Conservation (phyloP, 2,797 vertebrate genomes). For the Chromobotia macracanthus region DNA sequence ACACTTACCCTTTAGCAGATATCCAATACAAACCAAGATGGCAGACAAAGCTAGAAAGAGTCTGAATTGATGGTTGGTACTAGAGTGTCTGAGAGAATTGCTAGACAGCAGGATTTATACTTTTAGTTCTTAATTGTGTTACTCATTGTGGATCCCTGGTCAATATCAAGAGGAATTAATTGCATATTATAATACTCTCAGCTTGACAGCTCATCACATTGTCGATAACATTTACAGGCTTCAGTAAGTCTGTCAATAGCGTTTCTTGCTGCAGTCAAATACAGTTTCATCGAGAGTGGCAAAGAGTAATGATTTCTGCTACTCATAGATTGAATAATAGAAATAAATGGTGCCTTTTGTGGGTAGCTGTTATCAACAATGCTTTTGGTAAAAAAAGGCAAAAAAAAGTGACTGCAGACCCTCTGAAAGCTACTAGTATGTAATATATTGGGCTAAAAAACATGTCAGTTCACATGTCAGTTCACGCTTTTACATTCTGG, state of each 20-base stretch:
- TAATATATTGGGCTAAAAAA: neutral
- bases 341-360: slow-evolving; percentile 7
- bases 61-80: slow-evolving; percentile 6
- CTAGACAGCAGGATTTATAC: neutral
- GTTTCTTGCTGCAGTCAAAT: slow-evolving; percentile 4
- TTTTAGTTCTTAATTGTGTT: slow-evolving; percentile 3
- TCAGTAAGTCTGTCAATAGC: slow-evolving; percentile 16
- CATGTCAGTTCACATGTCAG: no score
- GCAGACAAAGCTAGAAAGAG: neutral
- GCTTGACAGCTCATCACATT: neutral
- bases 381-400: no score
- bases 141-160: neutral
- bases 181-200: slow-evolving; percentile 2
- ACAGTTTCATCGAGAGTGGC: neutral
- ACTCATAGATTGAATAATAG: slow-evolving; percentile 16
- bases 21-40: slow-evolving; percentile 3
- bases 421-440: neutral
- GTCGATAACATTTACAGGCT: slow-evolving; percentile 20
- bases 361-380: neutral
- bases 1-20: neutral
- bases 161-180: slow-evolving; percentile 36
- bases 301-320: no score
- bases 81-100: neutral
- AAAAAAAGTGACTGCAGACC: slow-evolving; percentile 27
- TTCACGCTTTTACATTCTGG: no score